phyloP scores from a whole-genome alignment of 2,888 invertebrate species.

The Lasioglossum marginatum region DNA sequence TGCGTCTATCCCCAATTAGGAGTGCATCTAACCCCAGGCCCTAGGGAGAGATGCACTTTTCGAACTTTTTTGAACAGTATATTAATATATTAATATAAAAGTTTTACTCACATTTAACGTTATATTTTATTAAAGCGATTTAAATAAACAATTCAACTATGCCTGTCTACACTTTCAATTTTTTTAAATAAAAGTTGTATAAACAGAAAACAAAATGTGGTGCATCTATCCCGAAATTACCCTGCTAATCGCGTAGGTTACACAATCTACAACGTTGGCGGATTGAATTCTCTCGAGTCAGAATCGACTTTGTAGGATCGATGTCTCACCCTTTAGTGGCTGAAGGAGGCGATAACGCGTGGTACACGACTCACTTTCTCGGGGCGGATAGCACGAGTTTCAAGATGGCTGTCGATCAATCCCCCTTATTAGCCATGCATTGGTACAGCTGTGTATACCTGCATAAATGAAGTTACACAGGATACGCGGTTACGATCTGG shows the following conservation, averaged over 20 bases:
- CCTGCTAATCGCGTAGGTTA: not conserved
- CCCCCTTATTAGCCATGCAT: conserved; percentile 50
- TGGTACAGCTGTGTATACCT: conserved; percentile 62
- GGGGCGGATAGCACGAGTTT: conserved; percentile 23
- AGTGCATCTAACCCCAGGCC: too few species aligned
- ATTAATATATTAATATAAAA: too few species aligned
- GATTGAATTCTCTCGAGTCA: not conserved
- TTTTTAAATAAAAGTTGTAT: too few species aligned
- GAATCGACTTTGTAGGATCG: conserved; percentile 2
- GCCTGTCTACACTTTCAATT: too few species aligned
- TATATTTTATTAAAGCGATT: too few species aligned
- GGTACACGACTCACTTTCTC: conserved; percentile 23
- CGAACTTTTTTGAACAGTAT: too few species aligned
- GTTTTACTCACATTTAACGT: too few species aligned
- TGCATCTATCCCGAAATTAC: too few species aligned
- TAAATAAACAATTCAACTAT: too few species aligned
- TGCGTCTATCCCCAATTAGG: too few species aligned
- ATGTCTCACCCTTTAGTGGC: not conserved
- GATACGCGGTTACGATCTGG: conserved; percentile 29
- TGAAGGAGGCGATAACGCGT: conserved; percentile 10
- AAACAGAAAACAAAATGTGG: too few species aligned
- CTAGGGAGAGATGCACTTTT: too few species aligned
- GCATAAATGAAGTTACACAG: conserved; percentile 54
- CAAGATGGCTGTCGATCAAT: conserved; percentile 59
- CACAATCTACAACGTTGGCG: not conserved